Evolutionary conservation across 2,888 invertebrate genomes (phyloP).

Genomic region (Drosophila pullipes): DNA sequence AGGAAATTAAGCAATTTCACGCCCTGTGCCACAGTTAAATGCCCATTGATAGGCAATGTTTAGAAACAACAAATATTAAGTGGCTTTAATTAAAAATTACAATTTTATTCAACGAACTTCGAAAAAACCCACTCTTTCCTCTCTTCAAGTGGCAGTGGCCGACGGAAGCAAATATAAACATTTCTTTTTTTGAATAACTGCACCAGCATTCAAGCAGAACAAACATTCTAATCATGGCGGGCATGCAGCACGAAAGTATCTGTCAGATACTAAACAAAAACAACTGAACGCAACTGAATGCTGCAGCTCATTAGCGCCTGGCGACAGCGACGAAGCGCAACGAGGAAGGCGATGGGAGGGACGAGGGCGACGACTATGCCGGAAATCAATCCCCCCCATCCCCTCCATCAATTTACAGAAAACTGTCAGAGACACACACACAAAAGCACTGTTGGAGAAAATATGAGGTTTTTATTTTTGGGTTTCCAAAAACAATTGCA

Average conservation of each 20-base stretch:
- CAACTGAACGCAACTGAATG: conserved; percentile 42
- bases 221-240: conserved; percentile 71
- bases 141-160: conserved; percentile 1
- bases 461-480: conserved; percentile 62
- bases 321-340: conserved; percentile 70
- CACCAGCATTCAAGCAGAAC: conserved; percentile 72
- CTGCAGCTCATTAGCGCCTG: conserved; percentile 80
- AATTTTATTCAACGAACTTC: conserved; percentile 61
- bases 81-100: conserved; percentile 75
- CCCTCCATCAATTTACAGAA: background rate
- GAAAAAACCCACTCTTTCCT: conserved; percentile 10
- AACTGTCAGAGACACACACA: conserved; percentile 42
- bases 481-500: conserved; percentile 43
- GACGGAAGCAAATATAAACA: conserved; percentile 48
- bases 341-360: conserved; percentile 38
- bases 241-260: conserved; percentile 63
- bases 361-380: conserved; percentile 48
- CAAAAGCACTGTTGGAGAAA: conserved; percentile 34
- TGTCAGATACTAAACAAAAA: conserved; percentile 59
- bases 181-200: conserved; percentile 32
- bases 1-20: conserved; percentile 74
- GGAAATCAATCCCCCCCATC: conserved; percentile 68
- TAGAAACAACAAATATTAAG: conserved; percentile 59
- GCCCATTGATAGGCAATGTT: conserved; percentile 38
- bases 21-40: conserved; percentile 60